Evolutionary conservation across 2,113 vertebrate species (phyloP), one percentile per base, ranked within the genome.

Genomic region (Camelus dromedarius): DNA sequence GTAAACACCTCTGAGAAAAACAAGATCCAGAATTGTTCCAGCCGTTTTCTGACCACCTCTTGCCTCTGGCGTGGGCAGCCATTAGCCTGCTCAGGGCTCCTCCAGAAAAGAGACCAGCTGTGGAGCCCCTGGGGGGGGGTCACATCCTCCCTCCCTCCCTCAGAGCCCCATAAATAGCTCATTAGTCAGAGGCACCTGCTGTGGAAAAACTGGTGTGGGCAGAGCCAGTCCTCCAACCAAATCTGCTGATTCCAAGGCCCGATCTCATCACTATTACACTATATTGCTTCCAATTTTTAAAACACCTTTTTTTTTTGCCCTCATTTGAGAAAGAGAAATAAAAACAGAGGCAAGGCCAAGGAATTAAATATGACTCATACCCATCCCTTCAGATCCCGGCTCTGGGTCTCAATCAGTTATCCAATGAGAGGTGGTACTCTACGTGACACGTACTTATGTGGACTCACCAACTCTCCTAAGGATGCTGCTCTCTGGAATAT

Each of bases 1-100:
- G 97, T 95, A 95, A 97, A 97, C 89, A 93, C 81, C 81, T 97
- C 64, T 54, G 93, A 96, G 69, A 67, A 96, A 97, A 97, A 96
- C 93, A 97, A 95, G 94, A 93, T 97, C 89, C 86, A 93, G 85
- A 96, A 94, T 90, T 97, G 93, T 96, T 97, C 38, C 35, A 91
- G 89, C 64, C 48, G 1, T 77, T 91, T 93, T 96, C 54, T 24
- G 69, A 64, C 89, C 15, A 72, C 62, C 77, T 82, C 86, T 85
- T 30, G 76, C 42, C 70, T 87, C 80, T 89, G 72, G 89, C 32
- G 0, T 56, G 58, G 95, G 42, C 42, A 77, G 80, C 30, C 18
- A 62, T n/a, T 38, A 79, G 54, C 69, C 35, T 18, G 35, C 72
- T n/a, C 14, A 19, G 19, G 84, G 22, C 12, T 58, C 60, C 62